Percentiles rank a stretch among this genome's conserved stretches.
These are phyloP conservation scores for Lepidonotus clava DNA, from an alignment of 2,888 invertebrate genomes.

Conservation along the genomic window DNA sequence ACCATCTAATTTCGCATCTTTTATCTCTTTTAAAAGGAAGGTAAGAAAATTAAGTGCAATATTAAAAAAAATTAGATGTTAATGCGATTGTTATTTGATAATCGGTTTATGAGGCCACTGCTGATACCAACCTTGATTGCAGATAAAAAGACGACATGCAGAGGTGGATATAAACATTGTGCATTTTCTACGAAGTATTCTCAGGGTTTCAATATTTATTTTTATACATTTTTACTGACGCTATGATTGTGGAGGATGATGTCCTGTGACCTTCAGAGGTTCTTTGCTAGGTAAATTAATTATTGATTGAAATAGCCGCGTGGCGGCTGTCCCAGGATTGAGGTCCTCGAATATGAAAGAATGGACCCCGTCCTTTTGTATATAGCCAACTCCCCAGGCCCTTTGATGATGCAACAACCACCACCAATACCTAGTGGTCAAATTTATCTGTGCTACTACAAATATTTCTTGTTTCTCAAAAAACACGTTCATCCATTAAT, in stretches of 20 bases:
- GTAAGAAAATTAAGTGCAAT: conserved; percentile 6
- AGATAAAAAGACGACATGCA: neutral
- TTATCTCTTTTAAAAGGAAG: neutral
- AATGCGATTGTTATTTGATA: conserved; percentile 4
- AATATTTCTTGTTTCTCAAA: too few relatives aligned
- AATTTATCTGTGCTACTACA: too few relatives aligned
- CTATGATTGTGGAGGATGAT: neutral
- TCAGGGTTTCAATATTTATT: conserved; percentile 54
- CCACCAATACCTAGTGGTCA: too few relatives aligned
- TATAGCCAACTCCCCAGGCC: too few relatives aligned
- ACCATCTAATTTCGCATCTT: neutral
- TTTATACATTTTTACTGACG: conserved; percentile 47
- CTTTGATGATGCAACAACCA: too few relatives aligned
- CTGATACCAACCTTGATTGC: neutral
- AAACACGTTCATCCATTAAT: too few relatives aligned
- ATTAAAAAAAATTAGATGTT: neutral
- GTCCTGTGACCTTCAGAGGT: too few relatives aligned
- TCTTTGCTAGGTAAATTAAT: too few relatives aligned
- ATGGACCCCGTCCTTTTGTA: too few relatives aligned
- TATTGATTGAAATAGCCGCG: too few relatives aligned
- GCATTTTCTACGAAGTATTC: conserved; percentile 46
- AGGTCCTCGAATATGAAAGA: too few relatives aligned
- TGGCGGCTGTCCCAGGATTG: too few relatives aligned
- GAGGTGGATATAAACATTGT: neutral
- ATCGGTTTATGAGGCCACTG: neutral